Conservation (phyloP, 2,113 vertebrate genomes). For the Ochotona princeps region DNA sequence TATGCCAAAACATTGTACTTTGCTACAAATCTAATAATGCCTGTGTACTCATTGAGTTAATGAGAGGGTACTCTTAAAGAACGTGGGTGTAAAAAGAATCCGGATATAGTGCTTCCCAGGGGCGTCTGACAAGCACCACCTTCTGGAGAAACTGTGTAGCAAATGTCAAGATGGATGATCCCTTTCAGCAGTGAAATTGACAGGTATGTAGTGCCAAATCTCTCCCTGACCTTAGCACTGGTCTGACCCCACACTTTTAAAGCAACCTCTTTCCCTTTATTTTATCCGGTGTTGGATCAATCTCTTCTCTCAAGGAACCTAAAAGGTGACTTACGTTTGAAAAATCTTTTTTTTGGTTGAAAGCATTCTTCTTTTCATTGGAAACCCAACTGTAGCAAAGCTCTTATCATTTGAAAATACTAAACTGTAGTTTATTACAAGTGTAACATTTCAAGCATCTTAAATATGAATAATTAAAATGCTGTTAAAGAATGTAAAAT, state of each 20-base stretch:
- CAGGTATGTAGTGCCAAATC: too few species aligned
- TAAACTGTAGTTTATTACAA: background rate
- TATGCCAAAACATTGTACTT: background rate
- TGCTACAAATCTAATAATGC: background rate
- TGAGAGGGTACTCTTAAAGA: background rate
- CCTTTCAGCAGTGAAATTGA: background rate
- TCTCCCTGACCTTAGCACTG: background rate
- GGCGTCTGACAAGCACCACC: slow-evolving; percentile 80
- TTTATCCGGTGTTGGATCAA: background rate
- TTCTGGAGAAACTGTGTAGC: slow-evolving; percentile 71
- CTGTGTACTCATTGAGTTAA: background rate
- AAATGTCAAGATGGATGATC: slow-evolving; percentile 49
- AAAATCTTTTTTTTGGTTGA: background rate
- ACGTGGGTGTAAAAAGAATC: background rate
- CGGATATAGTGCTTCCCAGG: background rate
- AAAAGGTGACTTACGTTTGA: background rate
- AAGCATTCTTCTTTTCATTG: slow-evolving; percentile 29
- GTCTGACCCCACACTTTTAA: background rate
- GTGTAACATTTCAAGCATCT: background rate
- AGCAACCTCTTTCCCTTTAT: background rate
- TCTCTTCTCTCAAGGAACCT: background rate
- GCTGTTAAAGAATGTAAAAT: background rate
- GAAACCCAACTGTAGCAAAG: slow-evolving; percentile 38
- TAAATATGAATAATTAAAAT: slow-evolving; percentile 33
- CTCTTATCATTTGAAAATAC: slow-evolving; percentile 36